Percentiles rank a stretch among this genome's conserved stretches.
These are phyloP conservation scores for Crotalus viridis DNA, from an alignment of 2,113 vertebrate genomes.

Conservation along the genomic window DNA sequence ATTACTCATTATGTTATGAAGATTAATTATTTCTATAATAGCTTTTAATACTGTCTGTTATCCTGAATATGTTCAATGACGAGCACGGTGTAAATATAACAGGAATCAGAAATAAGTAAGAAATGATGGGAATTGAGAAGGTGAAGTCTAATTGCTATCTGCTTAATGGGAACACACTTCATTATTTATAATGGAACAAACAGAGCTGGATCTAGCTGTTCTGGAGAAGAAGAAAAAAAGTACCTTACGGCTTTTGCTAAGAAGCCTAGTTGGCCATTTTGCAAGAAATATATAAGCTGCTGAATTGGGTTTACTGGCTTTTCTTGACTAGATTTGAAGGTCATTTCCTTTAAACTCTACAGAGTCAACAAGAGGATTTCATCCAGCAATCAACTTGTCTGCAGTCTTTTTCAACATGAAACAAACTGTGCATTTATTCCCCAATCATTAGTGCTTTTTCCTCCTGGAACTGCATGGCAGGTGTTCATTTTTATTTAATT, in stretches of 20 bases:
- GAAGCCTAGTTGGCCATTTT: background rate
- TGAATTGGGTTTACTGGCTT: background rate
- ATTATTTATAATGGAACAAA: background rate
- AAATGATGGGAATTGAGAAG: background rate
- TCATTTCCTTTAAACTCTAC: background rate
- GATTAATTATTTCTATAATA: background rate
- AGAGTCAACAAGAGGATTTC: background rate
- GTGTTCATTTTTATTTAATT: background rate
- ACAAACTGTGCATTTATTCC: background rate
- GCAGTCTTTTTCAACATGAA: background rate
- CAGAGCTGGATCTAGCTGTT: background rate
- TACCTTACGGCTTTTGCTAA: background rate
- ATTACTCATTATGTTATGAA: background rate
- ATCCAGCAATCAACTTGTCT: background rate
- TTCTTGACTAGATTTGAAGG: background rate
- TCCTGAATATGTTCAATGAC: background rate
- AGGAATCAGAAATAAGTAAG: background rate
- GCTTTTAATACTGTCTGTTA: background rate
- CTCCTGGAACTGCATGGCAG: background rate
- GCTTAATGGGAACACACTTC: background rate
- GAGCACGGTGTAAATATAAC: background rate
- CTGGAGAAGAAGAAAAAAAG: background rate
- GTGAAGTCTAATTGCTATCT: background rate
- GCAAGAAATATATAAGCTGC: background rate
- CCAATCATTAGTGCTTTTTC: background rate